Conservation (phyloP, 2,888 invertebrate species). For the Halictus ligatus region DNA sequence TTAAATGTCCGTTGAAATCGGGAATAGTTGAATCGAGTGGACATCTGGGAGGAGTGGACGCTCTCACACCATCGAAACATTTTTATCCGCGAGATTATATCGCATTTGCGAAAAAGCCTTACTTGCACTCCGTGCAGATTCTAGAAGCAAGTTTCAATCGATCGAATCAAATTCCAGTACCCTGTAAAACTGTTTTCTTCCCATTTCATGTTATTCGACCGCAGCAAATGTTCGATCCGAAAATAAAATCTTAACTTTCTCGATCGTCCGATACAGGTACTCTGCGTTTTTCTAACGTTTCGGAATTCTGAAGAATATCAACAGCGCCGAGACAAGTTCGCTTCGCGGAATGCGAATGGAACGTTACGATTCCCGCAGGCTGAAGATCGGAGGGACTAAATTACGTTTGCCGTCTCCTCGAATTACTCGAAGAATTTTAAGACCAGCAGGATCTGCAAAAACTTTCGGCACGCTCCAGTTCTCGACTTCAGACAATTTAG, state of each 20-base stretch:
- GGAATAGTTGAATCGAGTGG: background rate
- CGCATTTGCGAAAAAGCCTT: background rate
- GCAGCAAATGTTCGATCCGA: too few species aligned
- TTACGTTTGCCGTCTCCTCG: background rate
- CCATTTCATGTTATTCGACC: too few species aligned
- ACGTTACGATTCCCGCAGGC: background rate
- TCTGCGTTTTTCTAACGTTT: background rate
- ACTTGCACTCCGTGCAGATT: background rate
- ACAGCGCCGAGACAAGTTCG: background rate
- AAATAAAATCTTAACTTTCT: too few species aligned
- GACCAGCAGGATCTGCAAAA: background rate
- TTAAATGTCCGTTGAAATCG: slow-evolving; percentile 3
- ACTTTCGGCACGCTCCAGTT: slow-evolving; percentile 10
- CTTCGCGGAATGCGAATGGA: background rate
- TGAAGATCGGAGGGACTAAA: background rate
- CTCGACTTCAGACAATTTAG: slow-evolving; percentile 10
- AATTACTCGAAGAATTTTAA: background rate
- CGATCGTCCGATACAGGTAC: too few species aligned
- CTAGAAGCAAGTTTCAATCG: background rate
- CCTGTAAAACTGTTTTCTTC: background rate
- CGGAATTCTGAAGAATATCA: background rate
- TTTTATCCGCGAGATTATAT: background rate
- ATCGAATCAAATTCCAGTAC: background rate
- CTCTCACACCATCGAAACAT: background rate
- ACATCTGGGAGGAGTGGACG: background rate